A percentile compares a stretch with the other conserved stretches of the same genome.
Conservation (phyloP, 2,797 vertebrate genomes). For the Avahi laniger region DNA sequence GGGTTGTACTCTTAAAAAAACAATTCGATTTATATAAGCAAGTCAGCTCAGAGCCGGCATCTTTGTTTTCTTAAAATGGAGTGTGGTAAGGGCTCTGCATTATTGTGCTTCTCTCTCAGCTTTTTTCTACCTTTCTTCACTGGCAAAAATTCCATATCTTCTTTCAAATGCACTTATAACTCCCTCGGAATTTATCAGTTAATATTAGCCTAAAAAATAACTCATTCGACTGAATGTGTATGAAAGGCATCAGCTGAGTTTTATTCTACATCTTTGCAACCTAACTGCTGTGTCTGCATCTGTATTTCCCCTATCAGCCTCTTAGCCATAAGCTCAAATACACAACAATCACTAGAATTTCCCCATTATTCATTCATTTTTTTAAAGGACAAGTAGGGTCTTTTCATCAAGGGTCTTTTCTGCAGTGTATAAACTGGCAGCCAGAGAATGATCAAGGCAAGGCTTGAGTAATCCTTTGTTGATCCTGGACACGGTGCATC, state of each 20-base stretch:
- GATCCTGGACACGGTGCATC: background rate
- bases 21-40: background rate
- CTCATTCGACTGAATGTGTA: background rate
- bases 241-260: background rate
- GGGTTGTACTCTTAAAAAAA: background rate
- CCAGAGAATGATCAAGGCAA: background rate
- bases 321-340: background rate
- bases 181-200: background rate
- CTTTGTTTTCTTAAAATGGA: background rate
- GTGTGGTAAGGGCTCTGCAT: background rate
- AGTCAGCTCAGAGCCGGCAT: background rate
- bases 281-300: background rate
- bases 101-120: background rate
- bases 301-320: background rate
- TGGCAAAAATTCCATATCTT: constrained; percentile 4
- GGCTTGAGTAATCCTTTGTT: background rate
- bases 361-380: background rate
- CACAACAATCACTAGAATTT: background rate
- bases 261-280: background rate
- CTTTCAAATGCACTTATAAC: background rate
- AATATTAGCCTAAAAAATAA: background rate
- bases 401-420: background rate
- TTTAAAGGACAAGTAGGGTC: background rate
- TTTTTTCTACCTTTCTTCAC: background rate
- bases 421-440: background rate